Evolutionary conservation across 2,113 vertebrate species (phyloP), one percentile per base, ranked within the genome.

Genomic region (Lophius piscatorius): DNA sequence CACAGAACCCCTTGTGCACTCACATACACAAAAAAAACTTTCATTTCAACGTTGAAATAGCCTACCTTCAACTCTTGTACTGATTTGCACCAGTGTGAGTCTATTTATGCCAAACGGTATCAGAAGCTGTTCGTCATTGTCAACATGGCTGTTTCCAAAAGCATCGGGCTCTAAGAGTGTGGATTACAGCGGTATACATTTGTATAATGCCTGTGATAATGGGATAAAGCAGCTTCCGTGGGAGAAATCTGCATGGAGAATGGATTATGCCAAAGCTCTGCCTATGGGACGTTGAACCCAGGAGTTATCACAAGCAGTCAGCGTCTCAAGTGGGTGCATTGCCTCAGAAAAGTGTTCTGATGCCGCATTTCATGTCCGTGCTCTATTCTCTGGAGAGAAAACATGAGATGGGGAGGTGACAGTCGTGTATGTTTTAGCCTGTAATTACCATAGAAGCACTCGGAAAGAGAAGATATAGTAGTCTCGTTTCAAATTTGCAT

Each of bases 151-250:
- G 56, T 83, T 86, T 84, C 68, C 76, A 81, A 84, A 84, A 77
- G 75, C 84, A 80, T 65, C 40, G 21, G 68, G 64, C 74, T 85
- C 82, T 86, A 84, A 88, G 78, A 84, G 82, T 85, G 76, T 82
- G 87, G 86, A 90, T 92, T 92, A 91, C 74, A 81, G 85, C 60
- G 28, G 82, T 86, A 83, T 89, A 88, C 78, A 83, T 87, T 86
- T 90, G 89, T 91, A 86, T 90, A 90, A 88, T 89, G 85, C 81
- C 87, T 87, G 89, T 82, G 90, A 90, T 89, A 91, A 91, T 88
- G 82, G 89, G 86, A 90, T 89, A 88, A 90, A 90, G 89, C 87
- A 52, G 88, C 86, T 91, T 90, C 88, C 58, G 73, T 77, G 83
- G 74, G 74, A 81, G 64, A 87, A 88, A 89, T 88, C 89, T 87